These are phyloP conservation scores for Pollicipes pollicipes DNA, from an alignment of 1,140 invertebrate species.

Conservation along the genomic window DNA sequence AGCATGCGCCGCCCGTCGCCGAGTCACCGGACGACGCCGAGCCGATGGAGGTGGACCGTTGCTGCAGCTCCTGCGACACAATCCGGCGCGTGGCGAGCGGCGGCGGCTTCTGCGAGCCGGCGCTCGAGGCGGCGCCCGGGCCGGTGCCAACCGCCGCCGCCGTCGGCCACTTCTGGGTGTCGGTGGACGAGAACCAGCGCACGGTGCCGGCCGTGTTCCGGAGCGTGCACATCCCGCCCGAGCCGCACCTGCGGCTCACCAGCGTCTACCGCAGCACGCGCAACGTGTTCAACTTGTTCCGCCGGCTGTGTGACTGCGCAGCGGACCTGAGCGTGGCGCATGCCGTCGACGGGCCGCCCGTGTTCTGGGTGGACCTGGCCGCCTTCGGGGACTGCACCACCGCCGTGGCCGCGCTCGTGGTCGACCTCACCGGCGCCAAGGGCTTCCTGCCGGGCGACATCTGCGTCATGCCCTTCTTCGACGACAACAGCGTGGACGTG, in stretches of 20 bases:
- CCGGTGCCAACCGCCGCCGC: too few species aligned
- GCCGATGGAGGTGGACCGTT: too few species aligned
- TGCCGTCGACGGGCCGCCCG: not conserved
- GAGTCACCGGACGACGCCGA: too few species aligned
- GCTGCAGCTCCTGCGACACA: not conserved
- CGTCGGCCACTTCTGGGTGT: not conserved
- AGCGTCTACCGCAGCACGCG: not conserved
- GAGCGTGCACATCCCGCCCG: not conserved
- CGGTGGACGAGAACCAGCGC: not conserved
- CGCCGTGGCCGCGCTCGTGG: not conserved
- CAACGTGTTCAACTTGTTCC: not conserved
- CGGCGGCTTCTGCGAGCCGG: too few species aligned
- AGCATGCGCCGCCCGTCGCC: too few species aligned
- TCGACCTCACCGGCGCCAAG: not conserved
- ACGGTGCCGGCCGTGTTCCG: conserved; percentile 1
- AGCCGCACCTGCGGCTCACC: not conserved
- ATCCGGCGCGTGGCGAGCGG: not conserved
- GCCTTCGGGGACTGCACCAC: not conserved
- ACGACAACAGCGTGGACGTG: not conserved
- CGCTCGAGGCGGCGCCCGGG: too few species aligned
- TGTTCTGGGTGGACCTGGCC: not conserved
- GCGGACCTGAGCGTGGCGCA: not conserved
- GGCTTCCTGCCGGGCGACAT: not conserved
- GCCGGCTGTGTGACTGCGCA: not conserved
- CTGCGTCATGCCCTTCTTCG: not conserved